These are phyloP conservation scores for Ophioninae sp. DNA, from an alignment of 2,888 invertebrate genomes.

Conservation along the genomic window DNA sequence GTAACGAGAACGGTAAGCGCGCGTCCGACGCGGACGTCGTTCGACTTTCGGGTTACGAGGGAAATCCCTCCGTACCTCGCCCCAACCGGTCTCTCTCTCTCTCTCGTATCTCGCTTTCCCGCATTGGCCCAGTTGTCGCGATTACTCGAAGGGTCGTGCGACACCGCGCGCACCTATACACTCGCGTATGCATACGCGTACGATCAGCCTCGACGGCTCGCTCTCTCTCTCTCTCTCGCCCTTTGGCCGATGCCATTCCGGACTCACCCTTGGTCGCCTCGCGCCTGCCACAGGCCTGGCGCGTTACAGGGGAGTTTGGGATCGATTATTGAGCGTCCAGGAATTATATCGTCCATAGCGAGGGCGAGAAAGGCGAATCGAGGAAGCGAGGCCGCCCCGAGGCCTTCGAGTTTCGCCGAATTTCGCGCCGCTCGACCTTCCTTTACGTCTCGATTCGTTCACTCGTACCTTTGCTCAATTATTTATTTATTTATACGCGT, in stretches of 20 bases:
- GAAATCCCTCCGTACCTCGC: not conserved
- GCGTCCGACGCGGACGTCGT: constrained; percentile 37
- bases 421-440: not conserved
- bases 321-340: constrained; percentile 62
- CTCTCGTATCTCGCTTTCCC: constrained; percentile 48
- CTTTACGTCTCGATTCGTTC: not conserved
- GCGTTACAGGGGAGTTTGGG: constrained; percentile 58
- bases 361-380: constrained; percentile 14
- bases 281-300: constrained; percentile 40
- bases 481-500: not conserved
- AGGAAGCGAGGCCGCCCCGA: constrained; percentile 3
- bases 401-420: too few relatives aligned
- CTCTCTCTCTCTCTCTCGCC: constrained; percentile 37
- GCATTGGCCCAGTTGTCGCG: constrained; percentile 63
- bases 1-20: constrained; percentile 62
- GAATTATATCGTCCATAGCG: constrained; percentile 59
- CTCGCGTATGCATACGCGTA: constrained; percentile 6
- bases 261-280: constrained; percentile 53
- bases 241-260: constrained; percentile 34
- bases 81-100: constrained; percentile 21
- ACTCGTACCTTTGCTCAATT: too few relatives aligned
- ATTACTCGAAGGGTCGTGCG: constrained; percentile 63
- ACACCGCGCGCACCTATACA: not conserved
- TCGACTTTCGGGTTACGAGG: constrained; percentile 1
- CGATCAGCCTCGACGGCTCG: not conserved